These are phyloP conservation scores for Alitta virens DNA, from an alignment of 2,888 invertebrate genomes.

Conservation along the genomic window DNA sequence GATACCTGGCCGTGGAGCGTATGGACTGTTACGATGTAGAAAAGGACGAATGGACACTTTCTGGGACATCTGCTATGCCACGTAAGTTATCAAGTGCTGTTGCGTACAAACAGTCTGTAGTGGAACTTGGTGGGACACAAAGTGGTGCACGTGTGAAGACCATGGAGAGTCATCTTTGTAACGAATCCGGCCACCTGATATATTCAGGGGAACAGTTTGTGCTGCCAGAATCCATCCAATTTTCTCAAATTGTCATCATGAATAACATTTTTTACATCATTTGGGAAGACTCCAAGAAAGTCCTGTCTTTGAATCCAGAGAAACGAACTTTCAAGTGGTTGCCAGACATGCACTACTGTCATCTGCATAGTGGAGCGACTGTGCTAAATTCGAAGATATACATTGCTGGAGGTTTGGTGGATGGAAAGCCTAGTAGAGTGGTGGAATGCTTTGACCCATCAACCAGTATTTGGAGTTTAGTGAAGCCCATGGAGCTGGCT, in stretches of 20 bases:
- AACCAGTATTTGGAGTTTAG: constrained; percentile 44
- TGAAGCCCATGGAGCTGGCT: constrained; percentile 40
- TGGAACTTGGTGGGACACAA: constrained; percentile 51
- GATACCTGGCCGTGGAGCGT: constrained; percentile 42
- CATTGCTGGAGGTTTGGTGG: constrained; percentile 46
- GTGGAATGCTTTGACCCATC: constrained; percentile 52
- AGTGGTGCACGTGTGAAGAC: constrained; percentile 40
- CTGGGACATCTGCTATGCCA: constrained; percentile 49
- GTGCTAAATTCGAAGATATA: constrained; percentile 50
- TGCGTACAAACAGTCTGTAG: constrained; percentile 43
- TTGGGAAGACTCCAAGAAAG: constrained; percentile 52
- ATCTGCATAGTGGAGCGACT: constrained; percentile 46
- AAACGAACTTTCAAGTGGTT: constrained; percentile 49
- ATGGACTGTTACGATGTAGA: constrained; percentile 50
- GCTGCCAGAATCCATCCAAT: constrained; percentile 48
- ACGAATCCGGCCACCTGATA: constrained; percentile 30
- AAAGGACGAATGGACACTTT: constrained; percentile 40
- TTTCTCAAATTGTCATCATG: constrained; percentile 48
- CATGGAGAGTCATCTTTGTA: constrained; percentile 51
- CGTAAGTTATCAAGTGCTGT: constrained; percentile 48
- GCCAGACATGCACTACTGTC: constrained; percentile 40
- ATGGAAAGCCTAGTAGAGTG: constrained; percentile 39
- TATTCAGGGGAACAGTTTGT: constrained; percentile 52
- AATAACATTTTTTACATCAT: constrained; percentile 52
- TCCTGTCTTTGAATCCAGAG: constrained; percentile 50